Evolutionary conservation across 2,888 invertebrate genomes (phyloP).

Genomic region (Tricholauxania praeusta): DNA sequence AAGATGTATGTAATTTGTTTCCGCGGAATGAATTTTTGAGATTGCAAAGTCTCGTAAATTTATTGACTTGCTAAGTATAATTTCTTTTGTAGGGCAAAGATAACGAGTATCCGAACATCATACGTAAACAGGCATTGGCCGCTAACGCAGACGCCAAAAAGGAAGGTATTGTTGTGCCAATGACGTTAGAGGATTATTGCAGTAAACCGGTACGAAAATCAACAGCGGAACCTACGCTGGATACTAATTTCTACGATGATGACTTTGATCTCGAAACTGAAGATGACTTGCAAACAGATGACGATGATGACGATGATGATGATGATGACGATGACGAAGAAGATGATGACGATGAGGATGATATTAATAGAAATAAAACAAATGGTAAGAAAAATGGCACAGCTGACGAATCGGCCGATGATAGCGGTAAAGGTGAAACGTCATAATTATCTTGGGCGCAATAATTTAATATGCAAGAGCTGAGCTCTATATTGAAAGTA

Average conservation of each 20-base stretch:
- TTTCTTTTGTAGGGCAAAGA: slow-evolving; percentile 78
- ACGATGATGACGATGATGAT: slow-evolving; percentile 76
- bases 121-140: slow-evolving; percentile 95
- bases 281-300: slow-evolving; percentile 75
- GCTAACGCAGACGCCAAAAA: slow-evolving; percentile 95
- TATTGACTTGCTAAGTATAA: too few relatives aligned
- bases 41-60: too few relatives aligned
- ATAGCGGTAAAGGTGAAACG: slow-evolving; percentile 91
- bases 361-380: slow-evolving; percentile 43
- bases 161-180: slow-evolving; percentile 96
- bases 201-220: slow-evolving; percentile 93
- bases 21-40: too few relatives aligned
- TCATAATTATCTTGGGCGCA: slow-evolving; percentile 57
- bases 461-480: slow-evolving; percentile 9
- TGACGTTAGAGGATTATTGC: slow-evolving; percentile 98
- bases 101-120: slow-evolving; percentile 99
- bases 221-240: slow-evolving; percentile 83
- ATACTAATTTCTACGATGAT: slow-evolving; percentile 96
- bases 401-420: slow-evolving; percentile 72
- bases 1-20: too few relatives aligned
- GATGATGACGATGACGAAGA: slow-evolving; percentile 71
- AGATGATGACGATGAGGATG: slow-evolving; percentile 53
- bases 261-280: slow-evolving; percentile 89
- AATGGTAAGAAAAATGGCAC: slow-evolving; percentile 47
- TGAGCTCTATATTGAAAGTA: slow-evolving; percentile 1